Evolutionary conservation across 53 echinoderm and acorn worm genomes (phyloP).

Genomic region (Holothuria scabra): DNA sequence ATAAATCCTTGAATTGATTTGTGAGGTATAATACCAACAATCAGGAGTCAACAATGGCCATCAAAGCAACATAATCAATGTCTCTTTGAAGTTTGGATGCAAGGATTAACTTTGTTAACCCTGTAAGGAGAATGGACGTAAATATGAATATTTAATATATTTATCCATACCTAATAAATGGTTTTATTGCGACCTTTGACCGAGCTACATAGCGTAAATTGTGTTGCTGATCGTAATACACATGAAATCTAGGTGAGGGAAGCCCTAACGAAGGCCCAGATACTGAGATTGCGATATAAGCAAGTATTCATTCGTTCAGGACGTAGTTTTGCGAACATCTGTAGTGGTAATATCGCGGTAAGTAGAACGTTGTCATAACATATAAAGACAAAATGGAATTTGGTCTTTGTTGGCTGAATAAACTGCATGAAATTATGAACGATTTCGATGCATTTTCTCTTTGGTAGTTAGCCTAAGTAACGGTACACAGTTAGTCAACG

Average conservation of each 20-base stretch:
- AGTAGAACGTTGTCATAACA: background rate
- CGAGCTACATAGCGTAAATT: slow-evolving; percentile 44
- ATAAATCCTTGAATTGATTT: too few relatives aligned
- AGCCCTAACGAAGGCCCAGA: slow-evolving; percentile 37
- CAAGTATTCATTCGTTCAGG: slow-evolving; percentile 27
- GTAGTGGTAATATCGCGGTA: slow-evolving; percentile 7
- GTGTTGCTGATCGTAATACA: slow-evolving; percentile 46
- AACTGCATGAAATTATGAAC: too few relatives aligned
- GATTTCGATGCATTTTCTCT: too few relatives aligned
- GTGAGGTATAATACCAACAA: too few relatives aligned
- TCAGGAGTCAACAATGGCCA: too few relatives aligned
- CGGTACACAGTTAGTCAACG: too few relatives aligned
- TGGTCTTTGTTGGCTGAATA: too few relatives aligned
- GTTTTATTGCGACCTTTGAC: slow-evolving; percentile 46
- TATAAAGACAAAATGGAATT: too few relatives aligned
- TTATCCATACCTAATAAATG: slow-evolving; percentile 39
- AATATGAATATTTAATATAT: slow-evolving; percentile 31
- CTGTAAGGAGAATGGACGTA: background rate
- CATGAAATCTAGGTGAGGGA: slow-evolving; percentile 49
- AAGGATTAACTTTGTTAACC: too few relatives aligned
- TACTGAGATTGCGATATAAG: slow-evolving; percentile 12
- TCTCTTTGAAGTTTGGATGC: too few relatives aligned
- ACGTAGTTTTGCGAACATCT: slow-evolving; percentile 25
- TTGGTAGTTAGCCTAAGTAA: too few relatives aligned
- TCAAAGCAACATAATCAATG: too few relatives aligned